Evolutionary conservation across 2,797 vertebrate genomes (phyloP).

Genomic region (Oryzias sinensis): DNA sequence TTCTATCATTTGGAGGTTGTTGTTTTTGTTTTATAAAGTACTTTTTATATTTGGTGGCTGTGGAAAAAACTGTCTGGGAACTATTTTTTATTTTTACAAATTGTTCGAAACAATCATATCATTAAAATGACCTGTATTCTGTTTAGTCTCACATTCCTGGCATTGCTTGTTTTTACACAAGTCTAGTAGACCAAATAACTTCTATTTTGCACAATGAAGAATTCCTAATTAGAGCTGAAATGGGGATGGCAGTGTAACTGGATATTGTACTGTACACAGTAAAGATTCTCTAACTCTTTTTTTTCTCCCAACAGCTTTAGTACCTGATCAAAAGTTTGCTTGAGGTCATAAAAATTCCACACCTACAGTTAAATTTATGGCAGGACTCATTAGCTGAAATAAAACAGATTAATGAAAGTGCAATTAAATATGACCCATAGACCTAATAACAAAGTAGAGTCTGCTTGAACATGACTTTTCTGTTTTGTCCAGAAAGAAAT

Average conservation of each 20-base stretch:
- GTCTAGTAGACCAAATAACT: constrained; percentile 34
- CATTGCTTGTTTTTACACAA: constrained; percentile 14
- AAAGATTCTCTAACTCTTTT: constrained; percentile 70
- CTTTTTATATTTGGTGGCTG: no score
- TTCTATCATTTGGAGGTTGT: no score
- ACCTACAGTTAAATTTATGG: constrained; percentile 83
- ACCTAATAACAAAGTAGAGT: constrained; percentile 71
- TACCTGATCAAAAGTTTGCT: constrained; percentile 84
- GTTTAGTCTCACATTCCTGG: constrained; percentile 8
- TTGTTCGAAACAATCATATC: no score
- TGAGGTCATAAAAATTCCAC: constrained; percentile 84
- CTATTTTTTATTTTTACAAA: no score
- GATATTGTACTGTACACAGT: constrained; percentile 84
- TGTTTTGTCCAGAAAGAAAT: constrained; percentile 50
- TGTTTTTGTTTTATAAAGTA: no score
- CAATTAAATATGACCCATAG: constrained; percentile 81
- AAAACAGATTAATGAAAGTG: constrained; percentile 82
- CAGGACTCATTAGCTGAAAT: constrained; percentile 82
- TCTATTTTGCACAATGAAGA: constrained; percentile 57
- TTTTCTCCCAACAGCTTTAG: constrained; percentile 66
- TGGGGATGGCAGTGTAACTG: constrained; percentile 76
- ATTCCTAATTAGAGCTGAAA: constrained; percentile 80
- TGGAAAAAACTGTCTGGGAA: no score
- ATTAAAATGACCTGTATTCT: no score
- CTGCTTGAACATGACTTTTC: constrained; percentile 69